A percentile compares a stretch with the other conserved stretches of the same genome.
phyloP scores from a whole-genome alignment of 2,888 invertebrate genomes.

The Acrobasis repandana region DNA sequence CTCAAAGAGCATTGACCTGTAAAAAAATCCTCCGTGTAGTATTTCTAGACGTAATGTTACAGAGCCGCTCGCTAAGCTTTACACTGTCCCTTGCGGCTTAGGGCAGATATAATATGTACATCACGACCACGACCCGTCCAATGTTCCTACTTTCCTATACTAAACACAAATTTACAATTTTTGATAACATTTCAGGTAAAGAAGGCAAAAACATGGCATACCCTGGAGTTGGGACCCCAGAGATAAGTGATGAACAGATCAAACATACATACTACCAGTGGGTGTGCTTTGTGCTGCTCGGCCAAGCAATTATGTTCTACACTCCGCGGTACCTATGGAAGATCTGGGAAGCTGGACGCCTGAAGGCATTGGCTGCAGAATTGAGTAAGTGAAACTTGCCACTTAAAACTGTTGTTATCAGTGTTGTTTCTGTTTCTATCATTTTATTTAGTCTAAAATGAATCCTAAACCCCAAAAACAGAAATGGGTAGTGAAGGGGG shows the following conservation, averaged over 20 bases:
- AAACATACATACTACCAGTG: slow-evolving; percentile 87
- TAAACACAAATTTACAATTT: too few relatives aligned
- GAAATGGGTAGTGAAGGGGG: too few relatives aligned
- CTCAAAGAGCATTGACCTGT: slow-evolving; percentile 3
- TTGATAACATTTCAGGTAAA: slow-evolving; percentile 56
- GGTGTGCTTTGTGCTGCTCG: slow-evolving; percentile 86
- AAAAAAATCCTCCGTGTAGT: too few relatives aligned
- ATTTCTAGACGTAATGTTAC: too few relatives aligned
- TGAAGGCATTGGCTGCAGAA: slow-evolving; percentile 84
- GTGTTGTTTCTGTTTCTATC: too few relatives aligned
- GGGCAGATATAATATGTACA: too few relatives aligned
- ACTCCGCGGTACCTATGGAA: slow-evolving; percentile 88
- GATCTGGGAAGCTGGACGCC: slow-evolving; percentile 86
- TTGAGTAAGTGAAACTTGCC: slow-evolving; percentile 61
- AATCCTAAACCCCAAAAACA: too few relatives aligned
- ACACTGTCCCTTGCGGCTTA: too few relatives aligned
- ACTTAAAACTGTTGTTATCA: neutral
- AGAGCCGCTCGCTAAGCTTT: too few relatives aligned
- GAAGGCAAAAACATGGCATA: slow-evolving; percentile 78
- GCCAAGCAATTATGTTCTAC: slow-evolving; percentile 87
- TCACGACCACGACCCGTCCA: too few relatives aligned
- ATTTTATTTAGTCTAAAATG: too few relatives aligned
- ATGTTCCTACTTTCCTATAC: neutral
- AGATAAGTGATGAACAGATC: slow-evolving; percentile 74
- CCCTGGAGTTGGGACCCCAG: slow-evolving; percentile 71